These are phyloP conservation scores for Omphaloscelis lunosa DNA, from an alignment of 2,888 invertebrate species.

Conservation along the genomic window DNA sequence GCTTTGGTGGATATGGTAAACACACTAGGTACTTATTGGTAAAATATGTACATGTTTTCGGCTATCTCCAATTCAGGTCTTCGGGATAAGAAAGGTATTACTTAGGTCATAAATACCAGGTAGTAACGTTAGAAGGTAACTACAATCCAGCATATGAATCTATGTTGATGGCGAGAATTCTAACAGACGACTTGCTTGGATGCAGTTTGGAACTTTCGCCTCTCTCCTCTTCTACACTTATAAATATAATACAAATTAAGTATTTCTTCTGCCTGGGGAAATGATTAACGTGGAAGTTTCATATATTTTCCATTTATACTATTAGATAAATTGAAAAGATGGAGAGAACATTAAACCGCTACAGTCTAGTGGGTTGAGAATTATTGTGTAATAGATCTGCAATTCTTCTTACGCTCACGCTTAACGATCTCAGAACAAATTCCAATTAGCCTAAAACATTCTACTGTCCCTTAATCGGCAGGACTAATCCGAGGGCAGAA, in stretches of 20 bases:
- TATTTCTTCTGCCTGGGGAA: background rate
- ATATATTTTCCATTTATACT: background rate
- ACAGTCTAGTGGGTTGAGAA: background rate
- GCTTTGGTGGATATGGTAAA: background rate
- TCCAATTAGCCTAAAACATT: slow-evolving; percentile 5
- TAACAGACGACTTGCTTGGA: too few relatives aligned
- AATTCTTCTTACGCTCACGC: background rate
- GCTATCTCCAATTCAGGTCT: background rate
- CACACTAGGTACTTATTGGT: background rate
- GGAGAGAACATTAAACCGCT: background rate
- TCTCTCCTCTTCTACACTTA: background rate
- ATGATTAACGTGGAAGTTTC: background rate
- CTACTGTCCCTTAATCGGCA: slow-evolving; percentile 34
- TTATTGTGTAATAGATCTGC: background rate
- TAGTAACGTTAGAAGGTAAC: background rate
- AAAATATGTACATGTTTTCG: background rate
- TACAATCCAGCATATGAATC: background rate
- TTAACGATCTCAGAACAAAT: slow-evolving; percentile 7
- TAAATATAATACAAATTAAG: too few relatives aligned
- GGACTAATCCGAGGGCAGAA: slow-evolving; percentile 55
- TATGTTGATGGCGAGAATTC: background rate
- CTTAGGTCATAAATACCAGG: too few relatives aligned
- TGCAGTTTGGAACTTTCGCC: background rate
- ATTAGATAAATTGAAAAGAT: too few relatives aligned
- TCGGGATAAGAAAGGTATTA: background rate